Percentiles rank a stretch among this genome's conserved stretches.
These are phyloP conservation scores for Strigamia maritima DNA, from an alignment of 2,888 invertebrate genomes.

Conservation along the genomic window DNA sequence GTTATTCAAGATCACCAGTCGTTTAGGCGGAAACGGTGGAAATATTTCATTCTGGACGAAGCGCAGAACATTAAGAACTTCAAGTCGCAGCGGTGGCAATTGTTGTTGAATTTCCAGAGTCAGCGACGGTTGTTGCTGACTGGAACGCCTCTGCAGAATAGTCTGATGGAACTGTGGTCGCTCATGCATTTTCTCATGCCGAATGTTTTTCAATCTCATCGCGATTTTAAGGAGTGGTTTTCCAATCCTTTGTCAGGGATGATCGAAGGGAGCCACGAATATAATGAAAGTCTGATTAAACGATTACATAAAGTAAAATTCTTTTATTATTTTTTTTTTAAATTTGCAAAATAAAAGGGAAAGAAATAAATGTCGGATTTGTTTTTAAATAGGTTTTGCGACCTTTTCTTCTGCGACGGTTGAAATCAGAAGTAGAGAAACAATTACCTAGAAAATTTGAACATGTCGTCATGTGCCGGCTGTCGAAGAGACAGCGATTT, in stretches of 20 bases:
- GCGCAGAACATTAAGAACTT: slow-evolving; percentile 99
- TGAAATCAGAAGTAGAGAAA: slow-evolving; percentile 93
- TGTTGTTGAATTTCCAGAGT: slow-evolving; percentile 88
- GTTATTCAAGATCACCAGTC: slow-evolving; percentile 98
- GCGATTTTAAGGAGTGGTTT: slow-evolving; percentile 98
- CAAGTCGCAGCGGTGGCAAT: slow-evolving; percentile 97
- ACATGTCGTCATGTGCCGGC: slow-evolving; percentile 85
- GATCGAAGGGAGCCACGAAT: slow-evolving; percentile 89
- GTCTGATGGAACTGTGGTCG: slow-evolving; percentile 95
- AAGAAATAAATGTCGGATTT: too few relatives aligned
- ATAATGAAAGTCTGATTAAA: slow-evolving; percentile 82
- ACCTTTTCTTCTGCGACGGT: slow-evolving; percentile 84
- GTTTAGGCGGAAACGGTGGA: slow-evolving; percentile 96
- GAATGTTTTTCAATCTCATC: slow-evolving; percentile 90
- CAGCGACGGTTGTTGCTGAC: slow-evolving; percentile 85
- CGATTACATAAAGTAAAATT: slow-evolving; percentile 77
- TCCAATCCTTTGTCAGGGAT: slow-evolving; percentile 93
- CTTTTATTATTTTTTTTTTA: background rate
- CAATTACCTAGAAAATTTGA: slow-evolving; percentile 97
- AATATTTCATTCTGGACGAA: slow-evolving; percentile 95
- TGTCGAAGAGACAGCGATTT: slow-evolving; percentile 93
- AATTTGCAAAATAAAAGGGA: too few relatives aligned
- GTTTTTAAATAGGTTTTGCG: slow-evolving; percentile 67
- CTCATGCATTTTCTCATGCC: slow-evolving; percentile 98
- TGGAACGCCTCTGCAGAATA: slow-evolving; percentile 93